A percentile compares a stretch with the other conserved stretches of the same genome.
Evolutionary conservation across 2,888 invertebrate genomes (phyloP).

Genomic region (Isotomurus palustris): DNA sequence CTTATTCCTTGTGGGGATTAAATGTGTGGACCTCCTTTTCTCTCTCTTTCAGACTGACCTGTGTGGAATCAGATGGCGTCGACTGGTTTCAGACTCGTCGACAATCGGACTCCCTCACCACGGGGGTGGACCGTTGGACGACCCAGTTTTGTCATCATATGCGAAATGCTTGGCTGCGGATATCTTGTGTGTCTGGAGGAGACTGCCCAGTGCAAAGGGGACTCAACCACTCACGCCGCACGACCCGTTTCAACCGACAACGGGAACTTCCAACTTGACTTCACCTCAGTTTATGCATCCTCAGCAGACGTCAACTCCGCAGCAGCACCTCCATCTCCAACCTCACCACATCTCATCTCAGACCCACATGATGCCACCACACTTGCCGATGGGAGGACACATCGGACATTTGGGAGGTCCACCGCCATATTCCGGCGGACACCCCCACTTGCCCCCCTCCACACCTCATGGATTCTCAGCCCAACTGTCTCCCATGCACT

Average conservation of each 20-base stretch:
- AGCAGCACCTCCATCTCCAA: slow-evolving; percentile 14
- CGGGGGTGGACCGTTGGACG: slow-evolving; percentile 68
- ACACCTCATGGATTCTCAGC: slow-evolving; percentile 53
- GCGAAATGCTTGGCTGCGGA: slow-evolving; percentile 87
- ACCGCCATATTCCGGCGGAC: slow-evolving; percentile 51
- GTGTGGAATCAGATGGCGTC: slow-evolving; percentile 99
- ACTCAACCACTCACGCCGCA: slow-evolving; percentile 18
- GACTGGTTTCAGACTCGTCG: slow-evolving; percentile 75
- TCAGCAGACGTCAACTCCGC: slow-evolving; percentile 11
- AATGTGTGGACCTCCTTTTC: no score
- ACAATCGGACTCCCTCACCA: slow-evolving; percentile 49
- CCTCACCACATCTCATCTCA: slow-evolving; percentile 23
- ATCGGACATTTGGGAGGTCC: slow-evolving; percentile 46
- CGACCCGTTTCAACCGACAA: slow-evolving; percentile 36
- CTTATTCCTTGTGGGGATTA: no score
- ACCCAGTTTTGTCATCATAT: slow-evolving; percentile 85
- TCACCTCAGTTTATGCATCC: slow-evolving; percentile 40
- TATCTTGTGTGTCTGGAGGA: slow-evolving; percentile 96
- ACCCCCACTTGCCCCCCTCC: slow-evolving; percentile 52
- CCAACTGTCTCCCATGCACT: slow-evolving; percentile 57
- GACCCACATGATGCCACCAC: slow-evolving; percentile 39
- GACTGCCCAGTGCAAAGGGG: slow-evolving; percentile 58
- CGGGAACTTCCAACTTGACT: slow-evolving; percentile 37
- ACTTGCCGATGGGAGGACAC: slow-evolving; percentile 25
- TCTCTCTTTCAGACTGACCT: slow-evolving; percentile 83